These are phyloP conservation scores for Drosophila eugracilis DNA, from an alignment of 1,140 invertebrate genomes.

Conservation along the genomic window DNA sequence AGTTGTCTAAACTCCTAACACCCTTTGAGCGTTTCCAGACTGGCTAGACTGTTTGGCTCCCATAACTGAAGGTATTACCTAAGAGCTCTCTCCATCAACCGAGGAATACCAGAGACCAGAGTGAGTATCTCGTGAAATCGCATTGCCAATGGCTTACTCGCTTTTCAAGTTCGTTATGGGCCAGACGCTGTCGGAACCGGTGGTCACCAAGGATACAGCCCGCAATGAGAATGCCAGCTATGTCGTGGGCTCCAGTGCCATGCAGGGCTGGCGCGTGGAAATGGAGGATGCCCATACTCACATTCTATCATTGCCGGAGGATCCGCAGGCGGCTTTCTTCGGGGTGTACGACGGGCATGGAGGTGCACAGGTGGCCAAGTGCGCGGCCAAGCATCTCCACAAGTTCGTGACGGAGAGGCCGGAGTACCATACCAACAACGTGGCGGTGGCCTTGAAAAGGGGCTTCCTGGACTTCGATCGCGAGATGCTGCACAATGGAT, in stretches of 20 bases:
- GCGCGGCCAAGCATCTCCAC: slow-evolving; percentile 97
- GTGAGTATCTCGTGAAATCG: slow-evolving; percentile 20
- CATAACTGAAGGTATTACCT: background rate
- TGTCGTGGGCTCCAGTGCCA: slow-evolving; percentile 96
- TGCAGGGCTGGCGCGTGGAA: slow-evolving; percentile 99
- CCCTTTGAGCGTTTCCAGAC: slow-evolving; percentile 1
- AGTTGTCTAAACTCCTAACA: slow-evolving; percentile 19
- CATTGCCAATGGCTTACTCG: background rate
- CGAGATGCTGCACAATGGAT: slow-evolving; percentile 94
- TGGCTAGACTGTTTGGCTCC: background rate
- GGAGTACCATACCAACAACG: slow-evolving; percentile 86
- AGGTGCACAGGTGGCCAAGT: slow-evolving; percentile 94
- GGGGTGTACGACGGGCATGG: slow-evolving; percentile 92
- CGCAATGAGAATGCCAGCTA: slow-evolving; percentile 88
- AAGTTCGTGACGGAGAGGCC: slow-evolving; percentile 91
- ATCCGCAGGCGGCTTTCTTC: slow-evolving; percentile 96
- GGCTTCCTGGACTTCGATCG: slow-evolving; percentile 96
- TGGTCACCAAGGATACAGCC: slow-evolving; percentile 95
- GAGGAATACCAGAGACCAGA: background rate
- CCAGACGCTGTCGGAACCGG: slow-evolving; percentile 96
- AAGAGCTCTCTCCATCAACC: too few relatives aligned
- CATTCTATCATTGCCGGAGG: slow-evolving; percentile 95
- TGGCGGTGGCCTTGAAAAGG: slow-evolving; percentile 87
- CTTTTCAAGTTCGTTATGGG: slow-evolving; percentile 89
- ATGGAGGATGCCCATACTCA: slow-evolving; percentile 99